phyloP scores from a whole-genome alignment of 2,797 vertebrate genomes.

The Gila robusta region DNA sequence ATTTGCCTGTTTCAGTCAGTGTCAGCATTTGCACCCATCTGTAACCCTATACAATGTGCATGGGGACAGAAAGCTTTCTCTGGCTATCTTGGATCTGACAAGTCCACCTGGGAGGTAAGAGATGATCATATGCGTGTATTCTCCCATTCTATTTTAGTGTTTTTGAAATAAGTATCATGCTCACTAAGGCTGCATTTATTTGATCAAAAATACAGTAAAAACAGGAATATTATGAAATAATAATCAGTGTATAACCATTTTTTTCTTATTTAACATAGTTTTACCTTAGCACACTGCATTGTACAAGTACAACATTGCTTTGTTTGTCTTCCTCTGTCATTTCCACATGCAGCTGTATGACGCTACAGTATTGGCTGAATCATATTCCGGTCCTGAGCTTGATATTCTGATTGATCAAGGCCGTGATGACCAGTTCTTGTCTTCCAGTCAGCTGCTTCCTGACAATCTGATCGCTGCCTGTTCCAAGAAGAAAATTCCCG shows the following conservation, averaged over 20 bases:
- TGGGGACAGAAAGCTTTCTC: constrained; percentile 96
- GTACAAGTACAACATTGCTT: no score
- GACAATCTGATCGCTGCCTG: constrained; percentile 95
- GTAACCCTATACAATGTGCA: constrained; percentile 92
- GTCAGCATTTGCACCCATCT: constrained; percentile 95
- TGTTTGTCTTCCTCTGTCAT: constrained; percentile 20
- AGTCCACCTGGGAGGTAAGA: constrained; percentile 91
- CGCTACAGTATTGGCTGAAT: constrained; percentile 84
- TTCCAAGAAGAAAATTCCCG: constrained; percentile 90
- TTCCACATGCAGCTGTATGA: constrained; percentile 84
- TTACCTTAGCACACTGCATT: neutral
- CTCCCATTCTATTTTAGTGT: neutral
- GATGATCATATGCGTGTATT: neutral
- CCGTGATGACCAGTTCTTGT: constrained; percentile 93
- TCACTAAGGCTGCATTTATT: no score
- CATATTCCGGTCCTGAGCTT: constrained; percentile 85
- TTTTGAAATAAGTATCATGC: no score
- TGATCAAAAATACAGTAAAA: no score
- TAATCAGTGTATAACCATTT: neutral
- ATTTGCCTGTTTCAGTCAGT: constrained; percentile 81
- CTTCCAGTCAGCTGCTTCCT: constrained; percentile 89
- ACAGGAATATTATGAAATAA: no score
- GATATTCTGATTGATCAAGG: constrained; percentile 97
- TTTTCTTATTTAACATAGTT: neutral
- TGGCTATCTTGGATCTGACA: constrained; percentile 91